Conservation (phyloP, 2,797 vertebrate genomes). For the Squalus acanthias region DNA sequence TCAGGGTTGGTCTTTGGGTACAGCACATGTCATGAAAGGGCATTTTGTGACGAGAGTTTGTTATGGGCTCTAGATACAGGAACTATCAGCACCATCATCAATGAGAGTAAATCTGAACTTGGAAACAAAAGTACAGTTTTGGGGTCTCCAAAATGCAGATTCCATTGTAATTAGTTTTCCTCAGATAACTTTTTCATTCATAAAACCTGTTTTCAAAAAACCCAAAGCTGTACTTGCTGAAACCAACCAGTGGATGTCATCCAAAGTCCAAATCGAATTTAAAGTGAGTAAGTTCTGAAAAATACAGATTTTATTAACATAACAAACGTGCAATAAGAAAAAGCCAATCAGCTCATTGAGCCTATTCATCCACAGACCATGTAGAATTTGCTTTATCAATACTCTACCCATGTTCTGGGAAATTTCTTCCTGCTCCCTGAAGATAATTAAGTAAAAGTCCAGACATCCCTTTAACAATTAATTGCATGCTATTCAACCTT, state of each 20-base stretch:
- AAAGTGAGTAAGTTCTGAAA: not conserved
- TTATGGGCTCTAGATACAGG: not conserved
- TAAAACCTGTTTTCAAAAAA: not conserved
- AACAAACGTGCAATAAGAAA: not conserved
- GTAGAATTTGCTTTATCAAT: not conserved
- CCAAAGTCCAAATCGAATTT: not conserved
- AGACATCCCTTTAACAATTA: not conserved
- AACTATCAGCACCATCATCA: not conserved
- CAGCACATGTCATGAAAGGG: not conserved
- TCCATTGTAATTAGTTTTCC: not conserved
- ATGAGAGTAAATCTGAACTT: not conserved
- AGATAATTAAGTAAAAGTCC: not conserved
- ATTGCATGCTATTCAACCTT: not conserved
- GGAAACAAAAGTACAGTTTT: not conserved
- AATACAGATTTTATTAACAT: not conserved
- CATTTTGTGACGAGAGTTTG: not conserved
- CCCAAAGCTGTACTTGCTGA: not conserved
- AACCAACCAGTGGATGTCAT: not conserved
- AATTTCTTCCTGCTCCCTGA: not conserved
- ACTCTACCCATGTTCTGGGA: not conserved
- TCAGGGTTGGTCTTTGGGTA: not conserved
- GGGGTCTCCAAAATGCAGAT: not conserved
- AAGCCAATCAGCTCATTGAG: not conserved
- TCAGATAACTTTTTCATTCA: not conserved
- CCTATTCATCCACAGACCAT: not conserved